Percentiles rank a stretch among this genome's conserved stretches.
phyloP scores from a whole-genome alignment of 2,113 vertebrate species.

The Gopherus flavomarginatus region DNA sequence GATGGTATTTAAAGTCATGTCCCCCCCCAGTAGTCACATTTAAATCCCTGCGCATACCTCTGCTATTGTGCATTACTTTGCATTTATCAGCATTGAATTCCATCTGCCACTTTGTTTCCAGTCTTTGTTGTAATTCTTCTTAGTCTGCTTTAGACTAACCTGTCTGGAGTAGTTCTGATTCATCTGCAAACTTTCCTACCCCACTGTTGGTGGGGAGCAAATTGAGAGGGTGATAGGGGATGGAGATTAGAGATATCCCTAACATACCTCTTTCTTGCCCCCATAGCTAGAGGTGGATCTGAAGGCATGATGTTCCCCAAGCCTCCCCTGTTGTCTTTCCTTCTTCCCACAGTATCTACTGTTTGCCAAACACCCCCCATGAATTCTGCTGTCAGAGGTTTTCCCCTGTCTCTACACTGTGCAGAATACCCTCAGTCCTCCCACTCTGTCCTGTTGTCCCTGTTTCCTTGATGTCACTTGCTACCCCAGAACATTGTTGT shows the following conservation, averaged over 20 bases:
- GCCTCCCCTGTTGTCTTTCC: constrained; percentile 21
- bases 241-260: not conserved
- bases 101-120: no score
- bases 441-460: not conserved
- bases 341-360: not conserved
- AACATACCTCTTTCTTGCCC: not conserved
- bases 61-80: no score
- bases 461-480: not conserved
- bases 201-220: not conserved
- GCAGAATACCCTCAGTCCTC: not conserved
- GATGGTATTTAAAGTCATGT: no score
- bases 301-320: constrained; percentile 20
- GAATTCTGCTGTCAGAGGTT: not conserved
- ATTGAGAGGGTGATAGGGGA: not conserved
- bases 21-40: no score
- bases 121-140: no score
- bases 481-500: not conserved
- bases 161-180: no score
- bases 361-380: not conserved
- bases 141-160: no score
- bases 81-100: no score
- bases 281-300: not conserved
- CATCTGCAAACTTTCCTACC: no score
- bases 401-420: not conserved
- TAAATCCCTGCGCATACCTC: no score